Percentiles rank a stretch among this genome's conserved stretches.
Evolutionary conservation across 2,888 invertebrate genomes (phyloP).

Genomic region (Mylabris sibirica): DNA sequence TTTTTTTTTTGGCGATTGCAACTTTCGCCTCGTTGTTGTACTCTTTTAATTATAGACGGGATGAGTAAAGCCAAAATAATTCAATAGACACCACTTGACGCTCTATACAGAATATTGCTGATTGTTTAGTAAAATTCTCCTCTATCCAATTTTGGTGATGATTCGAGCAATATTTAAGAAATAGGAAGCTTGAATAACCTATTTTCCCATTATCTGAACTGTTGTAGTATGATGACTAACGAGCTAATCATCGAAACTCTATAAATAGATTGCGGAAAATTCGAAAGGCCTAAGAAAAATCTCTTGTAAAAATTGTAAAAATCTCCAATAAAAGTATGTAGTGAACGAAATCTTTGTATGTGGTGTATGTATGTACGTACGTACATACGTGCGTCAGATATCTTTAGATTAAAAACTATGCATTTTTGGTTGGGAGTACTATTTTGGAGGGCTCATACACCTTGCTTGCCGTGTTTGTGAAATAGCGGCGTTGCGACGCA

Average conservation of each 20-base stretch:
- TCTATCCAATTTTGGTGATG: not conserved
- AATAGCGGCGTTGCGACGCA: constrained; percentile 43
- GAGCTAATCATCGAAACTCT: not conserved
- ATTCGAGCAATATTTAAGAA: not conserved
- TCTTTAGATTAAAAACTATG: constrained; percentile 36
- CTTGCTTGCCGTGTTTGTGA: constrained; percentile 50
- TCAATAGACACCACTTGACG: not conserved
- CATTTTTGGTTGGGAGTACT: constrained; percentile 50
- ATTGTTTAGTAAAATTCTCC: not conserved
- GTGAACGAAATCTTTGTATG: not conserved
- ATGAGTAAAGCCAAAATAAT: not conserved
- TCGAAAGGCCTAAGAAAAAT: not conserved
- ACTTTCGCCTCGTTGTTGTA: constrained; percentile 10
- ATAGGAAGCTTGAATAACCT: not conserved
- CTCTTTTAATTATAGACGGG: not conserved
- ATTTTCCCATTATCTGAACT: not conserved
- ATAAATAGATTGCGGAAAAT: constrained; percentile 1
- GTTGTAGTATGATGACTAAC: not conserved
- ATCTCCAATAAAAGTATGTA: not conserved
- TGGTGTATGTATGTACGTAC: constrained; percentile 14
- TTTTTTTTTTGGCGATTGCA: not conserved
- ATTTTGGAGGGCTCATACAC: constrained; percentile 50
- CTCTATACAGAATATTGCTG: not conserved
- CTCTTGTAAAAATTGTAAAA: not conserved
- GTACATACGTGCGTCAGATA: constrained; percentile 14